Conservation (phyloP, 1,140 invertebrate species). For the Drosophila arizonae region DNA sequence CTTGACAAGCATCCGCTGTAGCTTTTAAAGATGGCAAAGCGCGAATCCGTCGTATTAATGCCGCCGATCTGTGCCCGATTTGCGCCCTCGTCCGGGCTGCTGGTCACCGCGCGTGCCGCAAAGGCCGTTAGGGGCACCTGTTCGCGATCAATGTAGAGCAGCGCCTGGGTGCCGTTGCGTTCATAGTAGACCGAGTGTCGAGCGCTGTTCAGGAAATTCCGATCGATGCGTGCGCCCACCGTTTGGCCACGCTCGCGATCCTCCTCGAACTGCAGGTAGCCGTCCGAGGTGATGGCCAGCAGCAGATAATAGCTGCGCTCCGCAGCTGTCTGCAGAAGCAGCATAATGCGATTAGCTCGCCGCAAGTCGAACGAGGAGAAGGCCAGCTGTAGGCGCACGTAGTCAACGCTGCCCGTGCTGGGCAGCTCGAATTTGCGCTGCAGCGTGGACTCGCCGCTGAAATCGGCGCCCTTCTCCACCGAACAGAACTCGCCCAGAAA, state of each 20-base stretch:
- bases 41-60: conserved; percentile 90
- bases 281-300: conserved; percentile 90
- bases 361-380: conserved; percentile 91
- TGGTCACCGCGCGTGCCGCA: conserved; percentile 86
- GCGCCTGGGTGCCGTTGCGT: conserved; percentile 88
- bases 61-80: conserved; percentile 94
- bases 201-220: conserved; percentile 91
- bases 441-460: conserved; percentile 92
- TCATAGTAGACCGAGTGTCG: conserved; percentile 94
- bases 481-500: conserved; percentile 91
- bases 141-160: conserved; percentile 89
- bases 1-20: conserved; percentile 95
- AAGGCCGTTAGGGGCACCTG: conserved; percentile 87
- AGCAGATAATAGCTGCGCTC: conserved; percentile 92
- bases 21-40: conserved; percentile 91
- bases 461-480: conserved; percentile 93
- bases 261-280: conserved; percentile 92
- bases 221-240: conserved; percentile 88
- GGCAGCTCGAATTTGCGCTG: conserved; percentile 89
- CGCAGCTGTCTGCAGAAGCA: conserved; percentile 91
- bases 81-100: conserved; percentile 86
- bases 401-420: conserved; percentile 85
- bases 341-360: conserved; percentile 89
- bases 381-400: conserved; percentile 90
- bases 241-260: conserved; percentile 88